Evolutionary conservation across 2,888 invertebrate species (phyloP).

Genomic region (Lagria hirta): DNA sequence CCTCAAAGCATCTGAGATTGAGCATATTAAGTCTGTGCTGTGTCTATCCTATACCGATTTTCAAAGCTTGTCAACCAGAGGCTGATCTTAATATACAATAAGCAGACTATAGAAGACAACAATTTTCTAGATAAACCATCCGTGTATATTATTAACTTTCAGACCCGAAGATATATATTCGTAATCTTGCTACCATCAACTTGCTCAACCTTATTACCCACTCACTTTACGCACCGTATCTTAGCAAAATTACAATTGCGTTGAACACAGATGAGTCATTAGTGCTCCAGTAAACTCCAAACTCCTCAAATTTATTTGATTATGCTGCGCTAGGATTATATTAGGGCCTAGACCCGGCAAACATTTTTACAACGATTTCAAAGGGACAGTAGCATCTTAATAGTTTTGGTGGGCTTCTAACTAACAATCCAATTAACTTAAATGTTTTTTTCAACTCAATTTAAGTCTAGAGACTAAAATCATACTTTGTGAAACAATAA

Average conservation of each 20-base stretch:
- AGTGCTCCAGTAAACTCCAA: constrained; percentile 24
- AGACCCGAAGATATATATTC: constrained; percentile 20
- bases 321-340: constrained; percentile 17
- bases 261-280: constrained; percentile 29
- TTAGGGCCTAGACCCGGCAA: too few relatives aligned
- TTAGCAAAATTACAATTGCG: constrained; percentile 28
- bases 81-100: constrained; percentile 15
- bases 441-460: too few relatives aligned
- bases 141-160: constrained; percentile 21
- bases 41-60: constrained; percentile 27
- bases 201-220: constrained; percentile 27
- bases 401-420: too few relatives aligned
- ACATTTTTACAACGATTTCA: too few relatives aligned
- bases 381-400: too few relatives aligned
- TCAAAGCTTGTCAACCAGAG: constrained; percentile 16
- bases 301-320: constrained; percentile 23
- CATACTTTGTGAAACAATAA: too few relatives aligned
- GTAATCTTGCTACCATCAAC: constrained; percentile 24
- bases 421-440: too few relatives aligned
- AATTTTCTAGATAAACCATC: constrained; percentile 16
- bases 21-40: constrained; percentile 31
- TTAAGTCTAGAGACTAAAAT: too few relatives aligned
- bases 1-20: constrained; percentile 27
- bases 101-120: constrained; percentile 10
- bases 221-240: constrained; percentile 26